Evolutionary conservation across 2,888 invertebrate genomes (phyloP).

Genomic region (Odontocerum albicorne): DNA sequence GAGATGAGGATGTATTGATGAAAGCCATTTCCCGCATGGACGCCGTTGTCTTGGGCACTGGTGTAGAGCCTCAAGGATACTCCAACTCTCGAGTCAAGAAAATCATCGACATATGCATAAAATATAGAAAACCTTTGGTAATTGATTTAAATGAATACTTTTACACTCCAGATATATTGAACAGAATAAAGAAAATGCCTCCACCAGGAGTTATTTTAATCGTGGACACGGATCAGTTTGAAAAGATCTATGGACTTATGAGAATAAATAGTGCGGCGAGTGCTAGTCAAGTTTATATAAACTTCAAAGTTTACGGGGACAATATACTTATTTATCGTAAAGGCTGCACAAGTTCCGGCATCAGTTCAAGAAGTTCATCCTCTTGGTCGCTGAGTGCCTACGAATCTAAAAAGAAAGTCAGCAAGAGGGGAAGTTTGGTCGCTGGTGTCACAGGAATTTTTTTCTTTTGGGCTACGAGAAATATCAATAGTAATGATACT

Average conservation of each 20-base stretch:
- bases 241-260: conserved; percentile 66
- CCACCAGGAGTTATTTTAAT: conserved; percentile 73
- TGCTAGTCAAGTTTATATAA: conserved; percentile 45
- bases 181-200: conserved; percentile 68
- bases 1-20: conserved; percentile 1
- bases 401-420: neutral
- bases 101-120: conserved; percentile 64
- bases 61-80: conserved; percentile 55
- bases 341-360: conserved; percentile 24
- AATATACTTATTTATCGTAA: conserved; percentile 24
- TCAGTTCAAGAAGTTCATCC: neutral
- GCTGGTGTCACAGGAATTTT: conserved; percentile 20
- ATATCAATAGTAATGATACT: neutral
- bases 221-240: conserved; percentile 88
- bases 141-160: conserved; percentile 51
- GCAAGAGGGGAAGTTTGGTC: conserved; percentile 16
- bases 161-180: conserved; percentile 63
- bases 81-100: conserved; percentile 63
- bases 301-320: conserved; percentile 53
- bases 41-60: conserved; percentile 22
- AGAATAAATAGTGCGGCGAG: conserved; percentile 52
- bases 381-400: conserved; percentile 10
- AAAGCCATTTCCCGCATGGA: conserved; percentile 8
- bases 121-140: conserved; percentile 63
- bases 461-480: conserved; percentile 21